Percentiles rank a stretch among this genome's conserved stretches.
phyloP scores from a whole-genome alignment of 2,113 vertebrate species.

The Eclectus roratus region DNA sequence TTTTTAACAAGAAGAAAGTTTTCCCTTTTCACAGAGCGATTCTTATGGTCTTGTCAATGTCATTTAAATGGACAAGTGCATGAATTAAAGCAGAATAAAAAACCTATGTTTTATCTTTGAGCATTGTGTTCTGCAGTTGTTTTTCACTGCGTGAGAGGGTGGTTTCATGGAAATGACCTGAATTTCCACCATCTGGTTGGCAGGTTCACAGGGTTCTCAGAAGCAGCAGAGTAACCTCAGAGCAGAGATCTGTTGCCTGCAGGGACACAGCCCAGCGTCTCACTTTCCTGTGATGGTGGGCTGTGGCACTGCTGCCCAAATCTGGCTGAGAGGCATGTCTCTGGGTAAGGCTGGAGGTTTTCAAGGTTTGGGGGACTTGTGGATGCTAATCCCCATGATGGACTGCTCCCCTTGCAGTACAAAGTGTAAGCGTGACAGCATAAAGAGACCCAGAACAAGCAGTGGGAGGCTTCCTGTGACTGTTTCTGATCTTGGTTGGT shows the following conservation, averaged over 20 bases:
- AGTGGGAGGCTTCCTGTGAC: accelerated
- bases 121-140: background rate
- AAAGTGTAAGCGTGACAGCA: background rate
- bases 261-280: background rate
- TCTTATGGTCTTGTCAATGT: background rate
- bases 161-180: background rate
- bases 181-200: background rate
- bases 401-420: background rate
- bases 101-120: background rate
- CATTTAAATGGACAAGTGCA: background rate
- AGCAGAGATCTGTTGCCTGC: background rate
- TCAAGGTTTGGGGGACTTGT: background rate
- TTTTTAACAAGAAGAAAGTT: background rate
- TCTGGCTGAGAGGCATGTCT: background rate
- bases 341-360: background rate
- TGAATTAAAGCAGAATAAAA: background rate
- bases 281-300: accelerated
- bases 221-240: background rate
- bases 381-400: background rate
- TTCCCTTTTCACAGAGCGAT: background rate
- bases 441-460: background rate
- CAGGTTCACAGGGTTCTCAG: background rate
- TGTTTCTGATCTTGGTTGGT: background rate
- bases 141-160: background rate
- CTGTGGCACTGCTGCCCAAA: accelerated